A percentile compares a stretch with the other conserved stretches of the same genome.
These are phyloP conservation scores for Aphrophora alni DNA, from an alignment of 2,888 invertebrate genomes.

Conservation along the genomic window DNA sequence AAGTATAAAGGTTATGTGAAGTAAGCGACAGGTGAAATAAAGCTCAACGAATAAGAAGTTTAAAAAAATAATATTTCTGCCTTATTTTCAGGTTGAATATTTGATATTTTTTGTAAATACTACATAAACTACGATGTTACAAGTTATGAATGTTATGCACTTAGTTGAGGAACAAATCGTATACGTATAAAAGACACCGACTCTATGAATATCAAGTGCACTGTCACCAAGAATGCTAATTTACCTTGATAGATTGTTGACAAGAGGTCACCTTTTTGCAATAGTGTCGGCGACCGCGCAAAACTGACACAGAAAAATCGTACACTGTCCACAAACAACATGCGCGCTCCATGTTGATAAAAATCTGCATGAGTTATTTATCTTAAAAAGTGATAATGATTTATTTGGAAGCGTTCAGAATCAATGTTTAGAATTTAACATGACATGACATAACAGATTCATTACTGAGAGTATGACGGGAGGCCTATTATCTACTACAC, in stretches of 20 bases:
- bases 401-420: background rate
- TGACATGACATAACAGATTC: no score
- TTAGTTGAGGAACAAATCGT: background rate
- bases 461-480: no score
- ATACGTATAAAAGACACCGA: background rate
- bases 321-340: background rate
- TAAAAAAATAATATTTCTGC: no score
- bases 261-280: conserved; percentile 2
- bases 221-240: background rate
- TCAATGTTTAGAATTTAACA: background rate
- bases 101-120: no score
- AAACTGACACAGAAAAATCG: conserved; percentile 6
- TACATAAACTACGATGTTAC: no score
- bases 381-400: background rate
- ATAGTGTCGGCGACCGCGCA: background rate
- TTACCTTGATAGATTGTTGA: background rate
- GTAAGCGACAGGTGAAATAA: no score
- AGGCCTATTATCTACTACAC: no score
- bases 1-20: no score
- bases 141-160: background rate
- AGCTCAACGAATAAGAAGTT: no score
- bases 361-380: background rate
- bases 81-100: no score
- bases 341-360: background rate
- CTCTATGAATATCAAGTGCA: background rate